Evolutionary conservation across 2,113 vertebrate species (phyloP).

Genomic region (Serinus canaria): DNA sequence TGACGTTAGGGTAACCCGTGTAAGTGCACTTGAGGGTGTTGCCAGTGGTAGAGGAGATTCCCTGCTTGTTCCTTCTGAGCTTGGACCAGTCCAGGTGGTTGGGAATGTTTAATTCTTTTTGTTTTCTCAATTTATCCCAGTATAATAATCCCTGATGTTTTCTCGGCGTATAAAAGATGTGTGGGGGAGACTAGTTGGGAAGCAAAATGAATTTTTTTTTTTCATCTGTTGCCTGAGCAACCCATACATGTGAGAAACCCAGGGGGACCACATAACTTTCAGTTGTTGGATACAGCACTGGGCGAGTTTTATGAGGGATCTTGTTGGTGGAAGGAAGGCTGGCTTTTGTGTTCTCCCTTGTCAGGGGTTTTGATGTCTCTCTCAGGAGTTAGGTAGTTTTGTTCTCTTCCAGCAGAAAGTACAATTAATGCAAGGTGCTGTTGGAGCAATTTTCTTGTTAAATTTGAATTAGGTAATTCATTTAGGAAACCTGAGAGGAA

Average conservation of each 20-base stretch:
- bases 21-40: rapidly evolving
- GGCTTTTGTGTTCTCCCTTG: background rate
- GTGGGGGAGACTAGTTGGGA: background rate
- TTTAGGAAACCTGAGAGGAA: slow-evolving; percentile 24
- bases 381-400: background rate
- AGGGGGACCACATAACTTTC: slow-evolving; percentile 22
- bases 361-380: slow-evolving; percentile 23
- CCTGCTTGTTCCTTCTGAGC: background rate
- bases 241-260: slow-evolving; percentile 16
- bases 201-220: background rate
- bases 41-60: background rate
- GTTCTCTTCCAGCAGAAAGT: background rate
- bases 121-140: background rate
- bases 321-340: background rate
- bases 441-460: slow-evolving; percentile 18
- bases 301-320: background rate
- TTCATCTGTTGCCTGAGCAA: slow-evolving; percentile 42
- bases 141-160: background rate
- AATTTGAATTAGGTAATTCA: background rate
- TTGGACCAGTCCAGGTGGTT: background rate
- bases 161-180: background rate
- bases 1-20: background rate
- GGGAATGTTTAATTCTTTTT: background rate
- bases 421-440: background rate
- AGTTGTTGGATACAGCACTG: background rate